Evolutionary conservation across 2,113 vertebrate species (phyloP), one percentile per base, ranked within the genome.

Genomic region (Leucoraja erinaceus): DNA sequence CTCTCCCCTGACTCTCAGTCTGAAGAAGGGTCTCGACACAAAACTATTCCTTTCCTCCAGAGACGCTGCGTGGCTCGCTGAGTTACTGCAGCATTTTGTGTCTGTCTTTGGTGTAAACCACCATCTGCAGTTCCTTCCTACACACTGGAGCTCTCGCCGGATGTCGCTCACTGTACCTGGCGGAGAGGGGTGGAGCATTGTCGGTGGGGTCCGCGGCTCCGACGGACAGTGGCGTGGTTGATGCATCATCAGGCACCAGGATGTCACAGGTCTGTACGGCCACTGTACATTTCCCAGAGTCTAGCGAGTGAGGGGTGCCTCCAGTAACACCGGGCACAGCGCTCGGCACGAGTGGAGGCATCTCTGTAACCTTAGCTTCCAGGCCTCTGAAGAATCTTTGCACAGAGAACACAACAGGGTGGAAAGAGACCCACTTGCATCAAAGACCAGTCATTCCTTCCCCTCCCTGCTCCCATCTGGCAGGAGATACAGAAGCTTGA

Each of bases 131-230:
- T 47, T 47, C 38, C 38, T 47, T 47, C 38, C 38, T 47, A 47
- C 38, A 47, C 38, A 3, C 38, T 47, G 38, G 38, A 66, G 0
- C 12, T 66, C 61, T 10, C 10, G 66, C 63, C 11, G 8, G 22
- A 1, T 10, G 10, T 91, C 20, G 0, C 8, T 14, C n/a, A 47
- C 7, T 84, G 68, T 95, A 96, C 95, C 95, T 95, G 94, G 75
- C 74, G 59, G 93, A 63, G 93, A 28, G 0, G 0, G 93, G 47
- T 88, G 93, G 93, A 59, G 93, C 88, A 83, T 0, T 0, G 0
- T 22, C 59, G 56, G 66, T 47, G 0, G 14, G 5, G 88, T 93
- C 93, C 84, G 90, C 18, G 0, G 0, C 28, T 0, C 0, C 20
- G 28, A 90, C 68, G 74, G 92, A 63, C 70, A 91, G 18, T 0